These are phyloP conservation scores for Halcyon chelicuti DNA, from an alignment of 2,797 vertebrate species.

Conservation along the genomic window DNA sequence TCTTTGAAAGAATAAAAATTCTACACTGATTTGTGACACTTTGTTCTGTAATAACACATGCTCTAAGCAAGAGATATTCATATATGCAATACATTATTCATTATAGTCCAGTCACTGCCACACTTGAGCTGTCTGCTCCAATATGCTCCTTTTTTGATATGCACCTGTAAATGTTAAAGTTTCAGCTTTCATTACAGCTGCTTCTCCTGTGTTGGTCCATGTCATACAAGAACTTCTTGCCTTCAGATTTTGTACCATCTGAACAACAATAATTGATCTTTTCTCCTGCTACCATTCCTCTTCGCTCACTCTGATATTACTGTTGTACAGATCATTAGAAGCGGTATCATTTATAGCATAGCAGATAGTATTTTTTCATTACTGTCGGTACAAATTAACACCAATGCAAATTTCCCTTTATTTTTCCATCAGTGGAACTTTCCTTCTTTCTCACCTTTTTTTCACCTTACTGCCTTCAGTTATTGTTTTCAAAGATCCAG, in stretches of 20 bases:
- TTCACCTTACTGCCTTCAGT: background rate
- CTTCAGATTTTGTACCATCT: background rate
- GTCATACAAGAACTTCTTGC: background rate
- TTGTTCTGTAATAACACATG: background rate
- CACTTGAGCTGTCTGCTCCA: background rate
- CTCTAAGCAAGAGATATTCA: background rate
- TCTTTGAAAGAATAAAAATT: background rate
- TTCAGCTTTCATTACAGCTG: background rate
- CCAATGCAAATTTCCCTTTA: background rate
- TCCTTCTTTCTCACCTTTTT: background rate
- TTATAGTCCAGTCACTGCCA: background rate
- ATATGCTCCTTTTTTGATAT: background rate
- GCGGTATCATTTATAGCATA: background rate
- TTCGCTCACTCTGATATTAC: background rate
- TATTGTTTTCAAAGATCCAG: background rate
- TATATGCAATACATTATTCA: background rate
- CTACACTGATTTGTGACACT: background rate
- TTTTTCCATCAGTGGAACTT: background rate
- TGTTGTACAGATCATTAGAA: background rate
- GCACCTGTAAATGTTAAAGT: background rate
- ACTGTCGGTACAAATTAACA: background rate
- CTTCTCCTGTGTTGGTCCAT: background rate
- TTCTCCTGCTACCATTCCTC: background rate
- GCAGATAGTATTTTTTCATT: background rate
- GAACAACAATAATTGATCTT: background rate